Evolutionary conservation across 30 jellyfish, hydroid and myxozoan genomes (phyloP).

Genomic region (Hydractinia echinata): DNA sequence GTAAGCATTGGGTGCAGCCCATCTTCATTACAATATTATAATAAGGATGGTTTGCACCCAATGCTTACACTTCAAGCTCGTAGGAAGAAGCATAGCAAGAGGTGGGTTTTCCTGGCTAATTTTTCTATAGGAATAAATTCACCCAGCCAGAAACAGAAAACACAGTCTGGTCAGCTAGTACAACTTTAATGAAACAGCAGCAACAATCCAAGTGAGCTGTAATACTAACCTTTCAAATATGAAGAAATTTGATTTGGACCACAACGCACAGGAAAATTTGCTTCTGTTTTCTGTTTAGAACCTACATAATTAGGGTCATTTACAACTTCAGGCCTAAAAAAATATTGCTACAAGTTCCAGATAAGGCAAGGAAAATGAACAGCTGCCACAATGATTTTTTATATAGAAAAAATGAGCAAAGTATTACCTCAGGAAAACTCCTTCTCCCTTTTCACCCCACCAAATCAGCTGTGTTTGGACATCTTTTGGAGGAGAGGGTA

Average conservation of each 20-base stretch:
- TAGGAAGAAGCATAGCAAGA: too few relatives aligned
- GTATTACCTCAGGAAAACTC: conserved; percentile 40
- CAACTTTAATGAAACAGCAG: too few relatives aligned
- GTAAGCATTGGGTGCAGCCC: too few relatives aligned
- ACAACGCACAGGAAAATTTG: conserved; percentile 67
- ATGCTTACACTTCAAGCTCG: too few relatives aligned
- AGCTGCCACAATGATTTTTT: not conserved
- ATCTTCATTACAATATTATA: too few relatives aligned
- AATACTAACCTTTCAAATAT: conserved; percentile 57
- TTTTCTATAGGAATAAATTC: too few relatives aligned
- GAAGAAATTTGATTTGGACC: conserved; percentile 87
- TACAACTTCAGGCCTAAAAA: conserved; percentile 34
- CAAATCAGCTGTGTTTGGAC: conserved; percentile 56
- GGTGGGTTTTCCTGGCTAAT: too few relatives aligned
- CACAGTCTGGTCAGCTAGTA: too few relatives aligned
- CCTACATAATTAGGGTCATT: not conserved
- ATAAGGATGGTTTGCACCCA: too few relatives aligned
- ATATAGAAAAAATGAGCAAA: not conserved
- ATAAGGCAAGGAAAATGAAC: not conserved
- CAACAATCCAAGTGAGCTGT: not conserved
- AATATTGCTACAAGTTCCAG: not conserved
- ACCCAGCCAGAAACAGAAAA: too few relatives aligned
- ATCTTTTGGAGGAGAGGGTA: conserved; percentile 29
- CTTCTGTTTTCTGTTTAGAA: conserved; percentile 40
- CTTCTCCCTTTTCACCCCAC: conserved; percentile 79